phyloP scores from a whole-genome alignment of 2,888 invertebrate genomes.

The Galeopsomyia nigrocyanea region DNA sequence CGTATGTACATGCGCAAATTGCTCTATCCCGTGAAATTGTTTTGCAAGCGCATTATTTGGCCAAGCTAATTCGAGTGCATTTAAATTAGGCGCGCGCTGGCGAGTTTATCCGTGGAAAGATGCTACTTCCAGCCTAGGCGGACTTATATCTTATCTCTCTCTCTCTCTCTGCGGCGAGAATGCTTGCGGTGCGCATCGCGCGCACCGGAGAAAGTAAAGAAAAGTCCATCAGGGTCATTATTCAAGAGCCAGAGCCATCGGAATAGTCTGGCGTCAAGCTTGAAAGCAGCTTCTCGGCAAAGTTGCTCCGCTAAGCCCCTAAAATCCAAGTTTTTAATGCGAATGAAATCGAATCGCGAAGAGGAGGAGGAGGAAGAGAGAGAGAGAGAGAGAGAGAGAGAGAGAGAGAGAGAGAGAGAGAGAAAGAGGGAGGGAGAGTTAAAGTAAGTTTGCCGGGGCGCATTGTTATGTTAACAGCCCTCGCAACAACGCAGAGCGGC shows the following conservation, averaged over 20 bases:
- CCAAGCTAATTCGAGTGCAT: too few relatives aligned
- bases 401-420: conserved; percentile 48
- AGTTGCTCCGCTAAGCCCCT: neutral
- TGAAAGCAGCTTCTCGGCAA: conserved; percentile 5
- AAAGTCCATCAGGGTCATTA: conserved; percentile 1
- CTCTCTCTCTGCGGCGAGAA: too few relatives aligned
- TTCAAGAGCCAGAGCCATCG: conserved; percentile 14
- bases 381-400: conserved; percentile 48
- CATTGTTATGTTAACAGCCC: conserved; percentile 66
- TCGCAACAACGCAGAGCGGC: conserved; percentile 43
- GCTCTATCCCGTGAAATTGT: conserved; percentile 30
- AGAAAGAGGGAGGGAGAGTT: conserved; percentile 36
- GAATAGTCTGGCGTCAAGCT: conserved; percentile 29
- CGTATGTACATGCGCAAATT: conserved; percentile 26
- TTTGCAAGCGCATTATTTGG: neutral
- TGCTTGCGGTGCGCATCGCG: too few relatives aligned
- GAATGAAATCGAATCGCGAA: conserved; percentile 21
- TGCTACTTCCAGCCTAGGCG: too few relatives aligned
- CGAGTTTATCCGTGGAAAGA: too few relatives aligned
- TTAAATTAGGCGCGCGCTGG: too few relatives aligned
- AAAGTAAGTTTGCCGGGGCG: conserved; percentile 53
- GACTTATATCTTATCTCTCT: too few relatives aligned
- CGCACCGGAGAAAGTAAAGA: too few relatives aligned
- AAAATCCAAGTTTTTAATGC: conserved; percentile 23
- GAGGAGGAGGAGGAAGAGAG: conserved; percentile 39